Conservation (phyloP, 2,113 vertebrate species). For the Oryzias melastigma region DNA sequence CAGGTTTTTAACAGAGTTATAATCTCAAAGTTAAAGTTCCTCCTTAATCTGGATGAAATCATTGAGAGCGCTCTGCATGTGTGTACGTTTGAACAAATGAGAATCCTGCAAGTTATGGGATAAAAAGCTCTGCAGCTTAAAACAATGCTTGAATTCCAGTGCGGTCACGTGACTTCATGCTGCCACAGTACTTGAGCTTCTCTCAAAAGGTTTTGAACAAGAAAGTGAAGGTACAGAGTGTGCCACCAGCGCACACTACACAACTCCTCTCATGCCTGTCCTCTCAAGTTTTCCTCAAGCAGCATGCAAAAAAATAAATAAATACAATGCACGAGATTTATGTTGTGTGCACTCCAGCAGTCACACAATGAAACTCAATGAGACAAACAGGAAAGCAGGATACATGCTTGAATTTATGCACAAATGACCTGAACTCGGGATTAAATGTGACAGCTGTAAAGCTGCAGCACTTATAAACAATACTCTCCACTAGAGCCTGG, state of each 20-base stretch:
- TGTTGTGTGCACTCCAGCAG: not conserved
- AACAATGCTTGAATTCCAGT: constrained; percentile 77
- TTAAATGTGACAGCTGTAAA: constrained; percentile 5
- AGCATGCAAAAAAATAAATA: not conserved
- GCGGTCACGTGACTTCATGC: constrained; percentile 70
- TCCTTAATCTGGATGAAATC: constrained; percentile 49
- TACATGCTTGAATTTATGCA: not conserved
- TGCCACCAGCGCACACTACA: constrained; percentile 27
- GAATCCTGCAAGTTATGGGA: constrained; percentile 19
- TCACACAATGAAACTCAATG: not conserved
- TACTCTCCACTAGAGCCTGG: not conserved
- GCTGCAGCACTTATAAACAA: constrained; percentile 8
- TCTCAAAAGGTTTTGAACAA: constrained; percentile 52
- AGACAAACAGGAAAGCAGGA: not conserved
- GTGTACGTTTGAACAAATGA: too few relatives aligned
- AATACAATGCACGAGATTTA: not conserved
- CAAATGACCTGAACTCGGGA: not conserved
- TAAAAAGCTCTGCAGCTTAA: constrained; percentile 60
- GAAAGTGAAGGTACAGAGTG: constrained; percentile 56
- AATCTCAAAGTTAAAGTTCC: constrained; percentile 49
- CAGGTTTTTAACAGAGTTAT: constrained; percentile 20
- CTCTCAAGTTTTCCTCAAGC: constrained; percentile 2
- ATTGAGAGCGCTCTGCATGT: constrained; percentile 25
- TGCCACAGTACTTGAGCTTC: constrained; percentile 57
- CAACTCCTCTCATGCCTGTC: constrained; percentile 11